phyloP scores from a whole-genome alignment of 2,797 vertebrate species.

The Pogoniulus pusillus region DNA sequence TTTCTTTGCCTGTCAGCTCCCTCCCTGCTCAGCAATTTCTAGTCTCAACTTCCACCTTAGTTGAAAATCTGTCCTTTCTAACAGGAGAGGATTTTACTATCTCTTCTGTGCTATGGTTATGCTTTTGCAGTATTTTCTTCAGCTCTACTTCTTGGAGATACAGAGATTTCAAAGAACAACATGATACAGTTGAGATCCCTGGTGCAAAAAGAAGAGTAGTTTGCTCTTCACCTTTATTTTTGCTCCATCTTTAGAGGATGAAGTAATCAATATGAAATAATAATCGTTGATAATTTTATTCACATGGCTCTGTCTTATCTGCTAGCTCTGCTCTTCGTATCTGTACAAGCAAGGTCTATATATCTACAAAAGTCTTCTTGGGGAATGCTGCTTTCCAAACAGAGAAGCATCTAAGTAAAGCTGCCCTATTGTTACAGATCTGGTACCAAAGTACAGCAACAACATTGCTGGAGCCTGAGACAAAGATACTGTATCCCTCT shows the following conservation, averaged over 20 bases:
- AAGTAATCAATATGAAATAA: background rate
- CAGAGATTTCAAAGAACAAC: background rate
- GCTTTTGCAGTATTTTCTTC: background rate
- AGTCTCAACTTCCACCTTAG: accelerated
- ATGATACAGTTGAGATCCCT: background rate
- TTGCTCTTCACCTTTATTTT: background rate
- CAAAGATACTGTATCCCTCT: background rate
- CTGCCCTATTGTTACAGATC: accelerated
- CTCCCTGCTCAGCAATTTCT: background rate
- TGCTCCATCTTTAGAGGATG: background rate
- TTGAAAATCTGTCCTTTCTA: background rate
- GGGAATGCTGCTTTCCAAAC: background rate
- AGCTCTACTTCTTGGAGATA: background rate
- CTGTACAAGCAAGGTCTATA: background rate
- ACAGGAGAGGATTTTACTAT: background rate
- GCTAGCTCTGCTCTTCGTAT: background rate
- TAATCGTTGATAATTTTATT: background rate
- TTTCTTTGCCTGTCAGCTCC: background rate
- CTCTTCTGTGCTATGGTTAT: background rate
- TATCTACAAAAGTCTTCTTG: background rate
- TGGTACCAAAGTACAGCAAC: background rate
- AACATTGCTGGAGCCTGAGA: background rate
- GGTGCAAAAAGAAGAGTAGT: background rate
- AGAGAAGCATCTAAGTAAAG: background rate
- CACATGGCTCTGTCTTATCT: background rate